These are phyloP conservation scores for Steinernema khuongi DNA, from an alignment of 1,140 invertebrate species.

Conservation along the genomic window DNA sequence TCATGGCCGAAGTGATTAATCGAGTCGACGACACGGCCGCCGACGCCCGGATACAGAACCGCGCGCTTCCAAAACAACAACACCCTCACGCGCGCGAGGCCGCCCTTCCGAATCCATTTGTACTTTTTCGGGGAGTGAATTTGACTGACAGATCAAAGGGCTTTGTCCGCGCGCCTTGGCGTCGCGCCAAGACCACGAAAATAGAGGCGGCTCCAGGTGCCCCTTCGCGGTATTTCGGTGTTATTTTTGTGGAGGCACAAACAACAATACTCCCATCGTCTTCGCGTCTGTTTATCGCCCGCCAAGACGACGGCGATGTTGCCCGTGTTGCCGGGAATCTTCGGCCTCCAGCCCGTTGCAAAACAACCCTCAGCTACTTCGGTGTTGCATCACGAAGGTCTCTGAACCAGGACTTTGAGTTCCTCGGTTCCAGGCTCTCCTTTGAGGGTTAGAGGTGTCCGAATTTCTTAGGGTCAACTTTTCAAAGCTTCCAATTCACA, in stretches of 20 bases:
- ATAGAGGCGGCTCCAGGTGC: neutral
- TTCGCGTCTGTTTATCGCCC: neutral
- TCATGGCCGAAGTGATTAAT: constrained; percentile 16
- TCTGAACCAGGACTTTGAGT: neutral
- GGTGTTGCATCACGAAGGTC: neutral
- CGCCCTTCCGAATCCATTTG: neutral
- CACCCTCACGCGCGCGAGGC: neutral
- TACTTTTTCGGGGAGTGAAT: neutral
- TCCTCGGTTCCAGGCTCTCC: neutral
- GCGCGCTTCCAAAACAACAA: constrained; percentile 4
- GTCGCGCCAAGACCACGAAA: neutral
- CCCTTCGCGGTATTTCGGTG: neutral
- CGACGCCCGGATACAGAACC: constrained; percentile 2
- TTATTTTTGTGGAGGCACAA: neutral
- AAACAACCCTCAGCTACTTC: neutral
- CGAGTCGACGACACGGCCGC: neutral
- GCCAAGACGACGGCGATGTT: neutral
- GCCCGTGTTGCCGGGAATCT: constrained; percentile 11
- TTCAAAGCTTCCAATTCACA: no score
- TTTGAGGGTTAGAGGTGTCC: no score
- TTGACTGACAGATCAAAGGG: constrained; percentile 9
- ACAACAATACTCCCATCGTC: neutral
- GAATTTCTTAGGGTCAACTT: no score
- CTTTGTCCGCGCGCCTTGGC: neutral
- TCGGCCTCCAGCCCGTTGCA: neutral